Base-by-base conservation (phyloP, 1,140 invertebrate species). In the Drosophila hydei region DNA sequence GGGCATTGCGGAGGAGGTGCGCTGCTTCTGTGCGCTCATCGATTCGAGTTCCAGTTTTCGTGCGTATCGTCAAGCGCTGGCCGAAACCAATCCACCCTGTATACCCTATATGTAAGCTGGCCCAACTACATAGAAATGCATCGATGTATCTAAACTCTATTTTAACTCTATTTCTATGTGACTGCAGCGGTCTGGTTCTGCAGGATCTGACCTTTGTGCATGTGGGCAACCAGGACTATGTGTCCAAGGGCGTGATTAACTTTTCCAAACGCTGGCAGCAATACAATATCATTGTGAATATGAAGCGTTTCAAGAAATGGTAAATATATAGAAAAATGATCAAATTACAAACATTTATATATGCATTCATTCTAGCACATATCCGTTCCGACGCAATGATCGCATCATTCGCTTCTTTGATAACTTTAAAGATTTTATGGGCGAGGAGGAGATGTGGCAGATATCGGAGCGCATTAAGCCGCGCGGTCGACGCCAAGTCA, bases 141-240 rank as follows among this genome's bases (percentile, higher is more conserved):
- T 7, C 3, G n/a, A 7, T 50, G 18, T 21, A 5, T 11, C 6
- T 50, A 9, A 14, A 1, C 18, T 0, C 6, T 11, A 19, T 47
- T 30, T 2, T n/a, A 16, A 12, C 72, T 71, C 21, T 7, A 1
- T 30, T 3, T 71, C 21, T 7, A 1, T 30, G 2, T 59, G n/a
- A 14, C 3, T 63, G 0, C 47, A 99, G 98, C 91, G 99, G 99
- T 51, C 93, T 99, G 43, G 98, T 99, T 58, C 94, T 99, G 40
- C 98, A 99, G 95, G 99, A 99, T 93, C 93, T 99, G 89, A 99
- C 99, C 4, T 99, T 99, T 93, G 97, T 99, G 42, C 97, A 99
- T 92, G 98, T 99, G 91, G 99, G 98, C 45, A 99, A 99, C 92
- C 96, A 94, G 68, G 97, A 99, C 91, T 94, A 95, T 59, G 92